Conservation (phyloP, 2,113 vertebrate genomes). For the Clarias magur region DNA sequence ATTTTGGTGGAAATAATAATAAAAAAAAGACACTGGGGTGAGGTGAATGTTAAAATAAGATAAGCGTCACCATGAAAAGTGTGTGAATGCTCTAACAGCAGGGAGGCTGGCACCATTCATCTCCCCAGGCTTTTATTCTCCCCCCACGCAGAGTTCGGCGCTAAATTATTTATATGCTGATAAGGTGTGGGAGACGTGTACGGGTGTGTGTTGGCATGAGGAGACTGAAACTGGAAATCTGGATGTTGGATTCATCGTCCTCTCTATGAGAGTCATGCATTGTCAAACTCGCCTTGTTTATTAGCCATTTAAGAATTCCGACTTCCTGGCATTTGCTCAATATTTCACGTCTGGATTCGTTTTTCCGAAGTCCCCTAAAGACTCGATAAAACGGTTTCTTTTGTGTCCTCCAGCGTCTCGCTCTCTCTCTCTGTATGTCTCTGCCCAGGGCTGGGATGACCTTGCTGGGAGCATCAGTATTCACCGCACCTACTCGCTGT, state of each 20-base stretch:
- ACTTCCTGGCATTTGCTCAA: neutral
- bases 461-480: conserved; percentile 58
- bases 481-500: conserved; percentile 51
- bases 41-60: conserved; percentile 64
- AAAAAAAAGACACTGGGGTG: conserved; percentile 49
- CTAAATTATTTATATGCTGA: conserved; percentile 48
- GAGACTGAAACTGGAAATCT: conserved; percentile 1
- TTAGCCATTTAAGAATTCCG: neutral
- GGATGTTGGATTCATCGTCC: neutral
- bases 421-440: conserved; percentile 1
- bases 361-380: neutral
- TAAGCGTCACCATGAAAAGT: conserved; percentile 48
- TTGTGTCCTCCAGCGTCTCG: conserved; percentile 30
- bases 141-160: conserved; percentile 24
- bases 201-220: conserved; percentile 29
- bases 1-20: conserved; percentile 60
- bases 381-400: neutral
- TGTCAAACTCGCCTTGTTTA: neutral
- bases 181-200: conserved; percentile 33
- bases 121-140: conserved; percentile 19
- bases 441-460: conserved; percentile 31
- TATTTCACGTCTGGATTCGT: neutral
- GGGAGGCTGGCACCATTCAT: conserved; percentile 20
- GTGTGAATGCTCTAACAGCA: conserved; percentile 47
- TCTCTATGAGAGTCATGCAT: neutral